A percentile compares a stretch with the other conserved stretches of the same genome.
Conservation (phyloP, 30 jellyfish, hydroid and myxozoan genomes). For the Cassiopea xamachana region DNA sequence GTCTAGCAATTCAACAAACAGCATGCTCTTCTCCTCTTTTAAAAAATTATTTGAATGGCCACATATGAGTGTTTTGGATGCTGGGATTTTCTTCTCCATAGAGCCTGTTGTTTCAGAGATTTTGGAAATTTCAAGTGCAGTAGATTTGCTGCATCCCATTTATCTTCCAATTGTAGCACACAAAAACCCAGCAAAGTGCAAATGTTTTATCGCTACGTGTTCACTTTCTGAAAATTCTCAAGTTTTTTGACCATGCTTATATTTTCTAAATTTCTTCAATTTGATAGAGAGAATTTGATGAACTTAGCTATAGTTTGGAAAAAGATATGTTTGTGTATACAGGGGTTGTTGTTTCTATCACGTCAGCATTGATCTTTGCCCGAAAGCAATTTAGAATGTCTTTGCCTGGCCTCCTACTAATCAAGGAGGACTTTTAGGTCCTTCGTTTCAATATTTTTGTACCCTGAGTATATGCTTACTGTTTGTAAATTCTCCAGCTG, state of each 20-base stretch:
- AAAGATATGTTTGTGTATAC: not conserved
- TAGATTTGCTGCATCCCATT: not conserved
- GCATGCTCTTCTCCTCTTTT: constrained; percentile 21
- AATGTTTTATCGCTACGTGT: no score
- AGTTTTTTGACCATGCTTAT: not conserved
- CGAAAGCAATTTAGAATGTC: not conserved
- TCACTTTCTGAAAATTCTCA: no score
- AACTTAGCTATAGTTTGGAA: not conserved
- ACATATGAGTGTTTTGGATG: not conserved
- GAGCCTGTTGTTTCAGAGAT: not conserved
- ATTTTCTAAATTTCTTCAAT: not conserved
- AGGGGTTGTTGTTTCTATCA: not conserved
- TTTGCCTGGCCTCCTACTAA: not conserved
- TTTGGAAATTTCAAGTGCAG: not conserved
- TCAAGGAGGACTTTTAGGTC: no score
- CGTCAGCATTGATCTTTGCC: not conserved
- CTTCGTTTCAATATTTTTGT: no score
- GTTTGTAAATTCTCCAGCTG: no score
- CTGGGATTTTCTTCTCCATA: not conserved
- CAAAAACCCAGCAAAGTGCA: not conserved
- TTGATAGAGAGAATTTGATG: not conserved
- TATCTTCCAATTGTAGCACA: not conserved
- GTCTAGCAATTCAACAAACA: constrained; percentile 16
- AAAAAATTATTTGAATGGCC: constrained; percentile 3
- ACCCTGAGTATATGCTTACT: no score